These are phyloP conservation scores for Crambe crambe DNA, from an alignment of 37 sponge, comb jelly and placozoan species.

Conservation along the genomic window DNA sequence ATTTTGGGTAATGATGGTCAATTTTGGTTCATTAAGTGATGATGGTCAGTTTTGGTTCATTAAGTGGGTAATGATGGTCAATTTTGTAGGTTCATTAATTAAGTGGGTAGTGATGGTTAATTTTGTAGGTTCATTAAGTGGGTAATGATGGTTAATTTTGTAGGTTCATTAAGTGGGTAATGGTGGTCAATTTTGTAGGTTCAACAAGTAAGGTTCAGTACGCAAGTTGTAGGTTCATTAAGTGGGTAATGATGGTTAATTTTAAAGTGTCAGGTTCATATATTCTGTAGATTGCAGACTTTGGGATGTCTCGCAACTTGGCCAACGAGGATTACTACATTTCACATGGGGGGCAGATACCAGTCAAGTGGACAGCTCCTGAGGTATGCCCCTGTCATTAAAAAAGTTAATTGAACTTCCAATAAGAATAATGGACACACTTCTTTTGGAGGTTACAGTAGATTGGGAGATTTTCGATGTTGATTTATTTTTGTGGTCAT, in stretches of 20 bases:
- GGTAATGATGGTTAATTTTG: too few relatives aligned
- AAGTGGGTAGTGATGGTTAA: neutral
- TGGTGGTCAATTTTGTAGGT: neutral
- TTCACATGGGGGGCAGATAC: slow-evolving; percentile 22
- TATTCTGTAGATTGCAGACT: slow-evolving; percentile 32
- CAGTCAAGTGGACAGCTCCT: slow-evolving; percentile 55
- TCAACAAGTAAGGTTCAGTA: too few relatives aligned
- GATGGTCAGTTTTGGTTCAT: too few relatives aligned
- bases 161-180: neutral
- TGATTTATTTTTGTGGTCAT: too few relatives aligned
- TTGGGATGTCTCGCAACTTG: slow-evolving; percentile 38
- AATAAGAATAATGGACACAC: too few relatives aligned
- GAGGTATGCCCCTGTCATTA: slow-evolving; percentile 25
- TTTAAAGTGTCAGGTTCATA: neutral
- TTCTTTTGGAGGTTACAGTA: too few relatives aligned
- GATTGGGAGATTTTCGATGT: too few relatives aligned
- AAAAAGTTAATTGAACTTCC: neutral
- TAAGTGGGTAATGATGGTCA: neutral
- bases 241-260: neutral
- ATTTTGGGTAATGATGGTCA: neutral
- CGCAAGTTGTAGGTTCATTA: too few relatives aligned
- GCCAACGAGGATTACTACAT: slow-evolving; percentile 14
- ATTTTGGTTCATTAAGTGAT: too few relatives aligned
- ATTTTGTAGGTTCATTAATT: neutral
- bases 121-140: neutral